phyloP scores from a whole-genome alignment of 2,113 vertebrate species.

The Eulacestoma nigropectus region DNA sequence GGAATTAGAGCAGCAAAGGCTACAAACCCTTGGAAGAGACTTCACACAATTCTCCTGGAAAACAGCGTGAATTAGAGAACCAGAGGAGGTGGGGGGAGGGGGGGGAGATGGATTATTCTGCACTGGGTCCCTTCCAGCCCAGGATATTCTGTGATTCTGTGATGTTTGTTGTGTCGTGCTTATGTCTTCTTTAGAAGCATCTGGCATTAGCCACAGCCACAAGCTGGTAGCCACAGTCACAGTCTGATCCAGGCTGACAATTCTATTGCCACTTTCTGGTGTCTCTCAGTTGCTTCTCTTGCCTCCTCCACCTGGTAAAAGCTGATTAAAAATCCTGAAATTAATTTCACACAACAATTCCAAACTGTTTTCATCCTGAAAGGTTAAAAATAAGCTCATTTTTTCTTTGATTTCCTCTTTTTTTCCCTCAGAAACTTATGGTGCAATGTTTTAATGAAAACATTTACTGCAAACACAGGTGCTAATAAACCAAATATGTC shows the following conservation, averaged over 20 bases:
- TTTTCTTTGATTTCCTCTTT: not conserved
- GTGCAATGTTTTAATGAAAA: constrained; percentile 34
- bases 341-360: constrained; percentile 5
- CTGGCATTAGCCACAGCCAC: not conserved
- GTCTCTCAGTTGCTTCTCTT: not conserved
- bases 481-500: not conserved
- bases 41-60: not conserved
- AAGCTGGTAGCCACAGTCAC: not conserved
- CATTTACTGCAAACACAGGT: constrained; percentile 45
- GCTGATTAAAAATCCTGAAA: constrained; percentile 38
- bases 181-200: not conserved
- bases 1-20: not conserved
- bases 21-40: not conserved
- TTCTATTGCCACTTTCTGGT: not conserved
- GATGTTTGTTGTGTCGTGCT: not conserved
- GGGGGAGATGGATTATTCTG: not conserved
- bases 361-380: not conserved
- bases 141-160: not conserved
- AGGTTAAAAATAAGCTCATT: not conserved
- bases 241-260: not conserved
- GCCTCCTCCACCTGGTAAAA: constrained; percentile 4
- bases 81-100: not conserved
- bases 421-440: not conserved
- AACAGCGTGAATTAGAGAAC: not conserved
- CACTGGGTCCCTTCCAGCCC: not conserved